phyloP scores from a whole-genome alignment of 2,888 invertebrate genomes.

The Torymus texanus region DNA sequence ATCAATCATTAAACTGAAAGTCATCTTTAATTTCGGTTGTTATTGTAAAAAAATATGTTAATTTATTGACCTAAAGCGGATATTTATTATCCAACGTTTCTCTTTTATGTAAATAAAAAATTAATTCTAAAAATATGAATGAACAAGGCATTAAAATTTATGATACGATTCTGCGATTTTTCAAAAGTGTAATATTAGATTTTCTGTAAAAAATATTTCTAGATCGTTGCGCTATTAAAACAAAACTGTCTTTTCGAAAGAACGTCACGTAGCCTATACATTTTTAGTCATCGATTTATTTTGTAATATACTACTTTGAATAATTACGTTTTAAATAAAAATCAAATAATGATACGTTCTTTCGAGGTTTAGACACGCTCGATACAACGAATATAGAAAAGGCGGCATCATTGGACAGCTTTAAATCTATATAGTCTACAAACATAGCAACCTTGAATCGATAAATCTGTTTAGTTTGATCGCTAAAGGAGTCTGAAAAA shows the following conservation, averaged over 20 bases:
- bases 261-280: constrained; percentile 22
- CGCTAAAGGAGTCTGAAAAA: not conserved
- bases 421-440: constrained; percentile 1
- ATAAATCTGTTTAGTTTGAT: constrained; percentile 25
- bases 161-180: constrained; percentile 16
- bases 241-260: constrained; percentile 16
- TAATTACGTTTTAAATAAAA: not conserved
- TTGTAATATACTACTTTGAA: constrained; percentile 19
- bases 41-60: too few species aligned
- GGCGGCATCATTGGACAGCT: constrained; percentile 23
- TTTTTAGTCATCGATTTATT: constrained; percentile 14
- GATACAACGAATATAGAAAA: constrained; percentile 47
- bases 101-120: constrained; percentile 11
- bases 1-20: constrained; percentile 50
- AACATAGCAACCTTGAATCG: not conserved
- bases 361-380: constrained; percentile 28
- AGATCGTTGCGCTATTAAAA: constrained; percentile 18
- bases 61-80: not conserved
- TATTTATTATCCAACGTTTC: not conserved
- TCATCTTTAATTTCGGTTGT: constrained; percentile 13
- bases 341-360: constrained; percentile 20
- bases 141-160: not conserved
- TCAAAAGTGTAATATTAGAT: not conserved
- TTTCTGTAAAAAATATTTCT: constrained; percentile 12
- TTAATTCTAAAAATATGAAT: not conserved